Base-by-base conservation (phyloP, 2,888 invertebrate species). In the Nephrocerus scutellatus region DNA sequence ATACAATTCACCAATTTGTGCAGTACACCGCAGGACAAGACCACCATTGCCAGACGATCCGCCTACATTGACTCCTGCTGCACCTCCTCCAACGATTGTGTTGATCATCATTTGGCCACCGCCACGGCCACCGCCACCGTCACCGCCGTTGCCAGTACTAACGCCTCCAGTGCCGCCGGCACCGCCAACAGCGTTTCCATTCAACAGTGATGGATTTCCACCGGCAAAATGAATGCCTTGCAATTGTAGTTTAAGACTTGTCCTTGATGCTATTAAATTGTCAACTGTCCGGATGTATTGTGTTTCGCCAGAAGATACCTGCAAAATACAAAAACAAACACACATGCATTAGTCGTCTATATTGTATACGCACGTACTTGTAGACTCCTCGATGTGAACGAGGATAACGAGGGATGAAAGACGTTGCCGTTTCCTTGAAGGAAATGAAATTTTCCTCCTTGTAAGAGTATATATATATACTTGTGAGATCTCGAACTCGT, bases 21-120 rank as follows among this genome's bases (percentile, higher is more conserved):
- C 82, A 30, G 77, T 75, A 60, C 86, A 87, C 36, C 79, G 77
- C 28, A 87, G 74, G 39, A 79, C 70, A 59, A 86, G 66, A 45
- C 80, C 73, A 1, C 82, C 82, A 12, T 21, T 39, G 15, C 60
- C 60, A 48, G 19, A n/a, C n/a, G n/a, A n/a, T n/a, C n/a, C n/a
- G n/a, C n/a, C n/a, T n/a, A n/a, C n/a, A n/a, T n/a, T 51, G 66
- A 59, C 53, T 56, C 15, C 51, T 51, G 5, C 43, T 46, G 6
- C 47, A 10, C 41, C 38, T 12, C 38, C 36, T 18, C 29, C 29
- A 16, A 38, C 47, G 30, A 61, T 57, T 10, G 60, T 54, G 6
- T 59, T 55, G 40, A 63, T 65, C 41, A 53, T 39, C 41, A 49
- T 41, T 45, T 46, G 44, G 41, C 41, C 46, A 38, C 46, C 36